Evolutionary conservation across 2,797 vertebrate species (phyloP), one percentile per base, ranked within the genome.

Genomic region (Epinephelus awoara): DNA sequence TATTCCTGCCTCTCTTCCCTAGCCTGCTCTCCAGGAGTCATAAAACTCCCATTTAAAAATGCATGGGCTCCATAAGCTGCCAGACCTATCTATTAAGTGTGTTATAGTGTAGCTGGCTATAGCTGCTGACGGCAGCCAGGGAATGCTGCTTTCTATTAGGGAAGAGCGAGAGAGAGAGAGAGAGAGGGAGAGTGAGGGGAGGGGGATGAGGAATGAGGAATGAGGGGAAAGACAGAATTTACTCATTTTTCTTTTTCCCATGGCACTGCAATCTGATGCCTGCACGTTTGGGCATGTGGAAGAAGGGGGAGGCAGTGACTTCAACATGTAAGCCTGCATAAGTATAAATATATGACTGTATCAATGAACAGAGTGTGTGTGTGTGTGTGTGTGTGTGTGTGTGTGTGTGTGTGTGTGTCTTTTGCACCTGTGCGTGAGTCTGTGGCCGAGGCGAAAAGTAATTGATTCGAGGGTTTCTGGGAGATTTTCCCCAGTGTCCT

Each of bases 21-120:
- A 21, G 38, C 78, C 67, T 51, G 46, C 85, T 87, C 86, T 87
- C 80, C 72, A 74, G 79, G 80, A 89, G 79, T 86, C 88, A 90
- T 91, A 90, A 90, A 92, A 89, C 80, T 88, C 85, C 21, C 88
- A 89, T 92, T 93, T 92, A 92, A 92, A 91, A 93, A 92, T 93
- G 91, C 90, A 93, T 91, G 82, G 88, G 78, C 87, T 86, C 90
- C 81, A 92, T 92, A 92, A 90, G 88, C 85, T 86, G 86, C 85
- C 81, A 86, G 88, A 85, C 71, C 80, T 74, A 85, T 92, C 88
- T 89, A 91, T 92, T 92, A 92, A 88, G 83, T 47, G 77, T 66
- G 86, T 89, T 89, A 83, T 79, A 89, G 85, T 81, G 85, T 73
- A 82, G 84, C 83, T 70, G 51, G 80, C 83, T 84, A 77, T 88